Evolutionary conservation across 1,140 invertebrate species (phyloP), one percentile per base, ranked within the genome.

Genomic region (Musca vetustissima): DNA sequence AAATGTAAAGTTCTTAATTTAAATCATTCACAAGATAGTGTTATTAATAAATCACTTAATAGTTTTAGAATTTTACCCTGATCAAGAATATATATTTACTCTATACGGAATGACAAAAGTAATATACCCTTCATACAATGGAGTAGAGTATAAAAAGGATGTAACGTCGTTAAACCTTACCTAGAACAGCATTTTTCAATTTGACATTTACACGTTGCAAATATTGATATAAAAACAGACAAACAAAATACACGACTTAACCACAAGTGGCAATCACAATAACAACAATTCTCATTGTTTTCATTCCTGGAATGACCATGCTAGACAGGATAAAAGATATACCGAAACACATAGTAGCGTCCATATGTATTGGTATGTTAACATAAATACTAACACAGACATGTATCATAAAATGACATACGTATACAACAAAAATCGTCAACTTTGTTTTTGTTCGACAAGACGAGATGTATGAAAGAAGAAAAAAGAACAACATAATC

Each of bases 401-500:
- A 43, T 4, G 1, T 36, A 61, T 19, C 53, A 57, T 4, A 57
- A 36, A 21, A 17, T 17, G 6, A 32, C 8, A 32, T 4, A 32
- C 8, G 8, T 6, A 36, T 19, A 61, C n/a, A 61, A 19, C n/a
- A 61, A 61, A 17, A 61, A 36, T 36, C 28, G 6, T 3, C 21
- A 24, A 9, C 36, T 9, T 11, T 43, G 4, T 43, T 43, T 43
- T 13, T 43, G 36, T 43, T 43, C 36, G 36, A 2, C 1, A 11
- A 43, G 13, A 7, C 1, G 36, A 43, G 36, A 43, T 43, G 7
- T 11, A 43, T 43, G 36, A 43, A 43, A 43, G 32, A 36, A 61
- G 19, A 36, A 61, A 61, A 61, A n/a, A 21, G 57, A 61, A 61
- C 57, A 61, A 61, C 57, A 61, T 61, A 61, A 61, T 61, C 57